These are phyloP conservation scores for Panthera leo DNA, from an alignment of 2,113 vertebrate genomes.

Conservation along the genomic window DNA sequence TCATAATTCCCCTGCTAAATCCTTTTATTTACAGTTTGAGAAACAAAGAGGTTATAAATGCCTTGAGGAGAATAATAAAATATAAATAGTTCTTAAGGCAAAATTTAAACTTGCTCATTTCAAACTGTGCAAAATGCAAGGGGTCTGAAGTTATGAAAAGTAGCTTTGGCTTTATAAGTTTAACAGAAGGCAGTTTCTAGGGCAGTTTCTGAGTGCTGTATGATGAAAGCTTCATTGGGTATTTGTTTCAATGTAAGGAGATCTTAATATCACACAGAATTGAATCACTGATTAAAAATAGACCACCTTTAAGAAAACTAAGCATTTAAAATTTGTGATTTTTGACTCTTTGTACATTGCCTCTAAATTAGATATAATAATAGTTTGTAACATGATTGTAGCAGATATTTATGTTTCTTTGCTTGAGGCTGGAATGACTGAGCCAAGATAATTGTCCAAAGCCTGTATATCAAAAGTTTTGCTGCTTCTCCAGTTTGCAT, in stretches of 20 bases:
- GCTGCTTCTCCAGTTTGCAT: background rate
- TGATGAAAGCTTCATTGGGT: background rate
- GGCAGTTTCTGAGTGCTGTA: background rate
- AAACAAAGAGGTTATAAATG: conserved; percentile 61
- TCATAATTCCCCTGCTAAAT: conserved; percentile 64
- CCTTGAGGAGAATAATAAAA: conserved; percentile 58
- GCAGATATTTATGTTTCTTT: background rate
- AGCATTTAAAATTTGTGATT: background rate
- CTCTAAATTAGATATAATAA: background rate
- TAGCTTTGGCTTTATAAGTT: background rate
- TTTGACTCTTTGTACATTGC: background rate
- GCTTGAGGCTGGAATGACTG: background rate
- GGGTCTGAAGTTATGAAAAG: background rate
- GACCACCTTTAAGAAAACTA: background rate
- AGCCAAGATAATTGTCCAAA: background rate
- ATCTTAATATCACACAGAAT: background rate
- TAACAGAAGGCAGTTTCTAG: background rate
- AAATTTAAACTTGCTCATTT: background rate
- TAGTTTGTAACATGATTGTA: background rate
- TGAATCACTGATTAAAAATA: background rate
- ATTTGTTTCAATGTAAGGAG: background rate
- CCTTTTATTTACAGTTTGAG: conserved; percentile 66
- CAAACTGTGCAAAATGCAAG: background rate
- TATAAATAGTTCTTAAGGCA: background rate
- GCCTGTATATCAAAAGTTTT: background rate